Percentiles rank a stretch among this genome's conserved stretches.
Evolutionary conservation across 2,113 vertebrate genomes (phyloP).

Genomic region (Odocoileus hemionus): DNA sequence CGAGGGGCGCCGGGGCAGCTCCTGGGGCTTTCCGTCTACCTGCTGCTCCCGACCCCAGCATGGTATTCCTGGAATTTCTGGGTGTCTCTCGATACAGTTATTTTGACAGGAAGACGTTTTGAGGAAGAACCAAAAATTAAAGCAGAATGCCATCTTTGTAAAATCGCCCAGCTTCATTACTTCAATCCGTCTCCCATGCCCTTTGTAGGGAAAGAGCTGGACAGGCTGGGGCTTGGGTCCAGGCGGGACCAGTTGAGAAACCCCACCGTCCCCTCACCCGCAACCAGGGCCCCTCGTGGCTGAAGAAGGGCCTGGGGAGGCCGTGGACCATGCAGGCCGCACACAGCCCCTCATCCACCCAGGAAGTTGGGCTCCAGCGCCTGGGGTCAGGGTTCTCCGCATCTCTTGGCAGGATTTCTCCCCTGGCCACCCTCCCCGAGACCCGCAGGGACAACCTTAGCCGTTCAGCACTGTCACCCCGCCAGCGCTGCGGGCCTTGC

Average conservation of each 20-base stretch:
- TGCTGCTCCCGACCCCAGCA: rapidly evolving
- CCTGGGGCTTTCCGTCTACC: not conserved
- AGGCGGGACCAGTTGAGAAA: no score
- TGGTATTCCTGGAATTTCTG: not conserved
- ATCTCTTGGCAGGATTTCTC: not conserved
- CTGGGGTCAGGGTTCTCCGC: not conserved
- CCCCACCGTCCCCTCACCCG: rapidly evolving
- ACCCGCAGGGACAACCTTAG: not conserved
- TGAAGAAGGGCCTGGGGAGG: not conserved
- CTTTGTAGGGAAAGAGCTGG: not conserved
- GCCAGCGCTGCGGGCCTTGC: rapidly evolving
- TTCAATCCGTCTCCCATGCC: not conserved
- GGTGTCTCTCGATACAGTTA: no score
- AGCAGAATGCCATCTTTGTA: not conserved
- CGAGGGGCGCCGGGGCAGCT: rapidly evolving
- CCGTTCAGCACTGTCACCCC: not conserved
- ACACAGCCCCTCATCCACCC: rapidly evolving
- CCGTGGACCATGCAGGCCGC: not conserved
- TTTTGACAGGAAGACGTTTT: not conserved
- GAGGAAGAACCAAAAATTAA: not conserved
- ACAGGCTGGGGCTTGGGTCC: not conserved
- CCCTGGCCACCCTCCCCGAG: rapidly evolving
- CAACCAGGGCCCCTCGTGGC: rapidly evolving
- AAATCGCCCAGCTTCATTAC: not conserved
- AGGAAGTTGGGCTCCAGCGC: not conserved